phyloP scores from a whole-genome alignment of 2,113 vertebrate species.

The Daphoenositta chrysoptera region DNA sequence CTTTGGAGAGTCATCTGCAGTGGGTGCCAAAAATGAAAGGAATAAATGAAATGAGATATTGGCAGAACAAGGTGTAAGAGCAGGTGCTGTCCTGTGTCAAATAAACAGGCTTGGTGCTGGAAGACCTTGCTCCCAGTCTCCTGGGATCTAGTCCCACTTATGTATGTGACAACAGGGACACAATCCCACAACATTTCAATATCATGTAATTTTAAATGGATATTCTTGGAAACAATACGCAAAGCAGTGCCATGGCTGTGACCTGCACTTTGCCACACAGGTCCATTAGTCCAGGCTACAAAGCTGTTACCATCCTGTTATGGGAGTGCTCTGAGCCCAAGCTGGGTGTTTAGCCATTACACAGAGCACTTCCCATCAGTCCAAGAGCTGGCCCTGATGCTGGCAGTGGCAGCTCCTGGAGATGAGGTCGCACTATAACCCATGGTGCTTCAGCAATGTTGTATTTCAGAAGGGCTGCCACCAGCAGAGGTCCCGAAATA shows the following conservation, averaged over 20 bases:
- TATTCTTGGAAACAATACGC: neutral
- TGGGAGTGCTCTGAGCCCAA: neutral
- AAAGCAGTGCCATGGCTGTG: neutral
- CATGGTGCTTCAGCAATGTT: neutral
- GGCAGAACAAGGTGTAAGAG: neutral
- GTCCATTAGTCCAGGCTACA: neutral
- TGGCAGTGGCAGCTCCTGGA: neutral
- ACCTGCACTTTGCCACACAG: neutral
- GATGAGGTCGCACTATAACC: neutral
- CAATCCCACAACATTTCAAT: neutral
- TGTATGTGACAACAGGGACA: neutral
- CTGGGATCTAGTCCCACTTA: neutral
- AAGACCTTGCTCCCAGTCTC: neutral
- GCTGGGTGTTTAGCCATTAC: neutral
- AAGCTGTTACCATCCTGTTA: fast-evolving
- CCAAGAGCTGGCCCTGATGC: neutral
- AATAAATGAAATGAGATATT: neutral
- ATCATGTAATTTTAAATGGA: neutral
- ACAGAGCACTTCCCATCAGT: neutral
- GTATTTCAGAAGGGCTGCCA: slow-evolving; percentile 24
- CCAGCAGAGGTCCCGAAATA: slow-evolving; percentile 48
- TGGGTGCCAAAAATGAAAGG: neutral
- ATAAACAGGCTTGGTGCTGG: neutral
- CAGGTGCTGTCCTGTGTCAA: neutral
- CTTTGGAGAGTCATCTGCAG: neutral